Evolutionary conservation across 2,888 invertebrate species (phyloP), one percentile per base, ranked within the genome.

Genomic region (Caenorhabditis panamensis): DNA sequence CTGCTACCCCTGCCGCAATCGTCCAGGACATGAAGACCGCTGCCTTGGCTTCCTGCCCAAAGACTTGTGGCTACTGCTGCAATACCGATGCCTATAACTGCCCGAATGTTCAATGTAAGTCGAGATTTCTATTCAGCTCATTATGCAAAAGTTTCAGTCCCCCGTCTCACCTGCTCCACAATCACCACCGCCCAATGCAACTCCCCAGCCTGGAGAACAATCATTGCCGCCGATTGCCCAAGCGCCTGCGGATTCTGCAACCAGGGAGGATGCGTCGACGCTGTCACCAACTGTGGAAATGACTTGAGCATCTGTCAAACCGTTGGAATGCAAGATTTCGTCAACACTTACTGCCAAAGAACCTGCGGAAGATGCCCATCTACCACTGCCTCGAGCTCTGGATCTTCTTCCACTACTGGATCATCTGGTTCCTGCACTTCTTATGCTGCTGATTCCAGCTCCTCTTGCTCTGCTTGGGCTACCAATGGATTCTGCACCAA

Each of bases 341-440:
- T 73, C 6, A 73, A 73, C 59, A 37, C 61, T 16, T 73, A 82
- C 61, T 87, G 87, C 47, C 73, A 87, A 26, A 77, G 79, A 37
- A 82, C 87, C 1, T 87, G 87, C 58, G 64, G 63, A 51, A 64
- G 73, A 64, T 73, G 73, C 20, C 75, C 75, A 31, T 75, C 75
- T 2, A 67, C 69, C 3, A 71, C 69, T 31, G 44, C 69, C n/a
- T 28, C 56, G 16, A 51, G 41, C 5, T 28, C 56, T n/a, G 58
- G n/a, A n/a, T n/a, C 69, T 1, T 64, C 68, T 8, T 51, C 51
- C 18, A 26, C 64, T 13, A 37, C 64, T 4, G 54, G 31, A 31
- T 44, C 63, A 8, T 59, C 78, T 3, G 58, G 54, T 1, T 61
- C 59, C 6, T 78, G 78, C 61, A 71, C 79, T 9, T 75, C 75